Evolutionary conservation across 2,888 invertebrate species (phyloP).

Genomic region (Parnassius glacialis): DNA sequence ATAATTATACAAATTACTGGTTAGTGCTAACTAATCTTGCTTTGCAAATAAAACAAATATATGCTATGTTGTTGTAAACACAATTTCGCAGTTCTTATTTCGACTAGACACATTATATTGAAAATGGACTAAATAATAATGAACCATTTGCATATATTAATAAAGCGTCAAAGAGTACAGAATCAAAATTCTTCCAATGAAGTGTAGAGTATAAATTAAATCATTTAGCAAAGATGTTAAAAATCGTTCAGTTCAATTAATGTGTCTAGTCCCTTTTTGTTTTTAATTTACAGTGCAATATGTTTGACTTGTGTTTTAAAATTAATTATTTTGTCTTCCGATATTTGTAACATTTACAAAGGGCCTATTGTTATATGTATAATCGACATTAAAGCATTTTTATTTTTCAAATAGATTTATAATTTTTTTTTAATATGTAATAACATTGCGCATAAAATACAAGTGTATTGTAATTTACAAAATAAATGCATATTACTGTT

Average conservation of each 20-base stretch:
- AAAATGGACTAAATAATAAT: not conserved
- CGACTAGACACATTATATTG: conserved; percentile 23
- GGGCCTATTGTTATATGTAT: conserved; percentile 39
- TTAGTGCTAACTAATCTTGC: conserved; percentile 1
- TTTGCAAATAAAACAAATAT: conserved; percentile 12
- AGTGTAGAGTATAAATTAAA: conserved; percentile 12
- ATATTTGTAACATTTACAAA: conserved; percentile 37
- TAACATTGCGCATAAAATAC: conserved; percentile 36
- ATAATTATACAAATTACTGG: not conserved
- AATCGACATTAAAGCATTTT: conserved; percentile 43
- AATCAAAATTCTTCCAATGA: conserved; percentile 25
- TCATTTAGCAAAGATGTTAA: not conserved
- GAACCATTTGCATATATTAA: conserved; percentile 10
- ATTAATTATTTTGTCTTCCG: conserved; percentile 49
- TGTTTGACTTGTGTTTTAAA: conserved; percentile 37
- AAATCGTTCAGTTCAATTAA: conserved; percentile 9
- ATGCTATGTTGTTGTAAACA: conserved; percentile 1
- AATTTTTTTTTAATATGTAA: conserved; percentile 36
- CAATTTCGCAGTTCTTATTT: not conserved
- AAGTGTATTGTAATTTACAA: conserved; percentile 33
- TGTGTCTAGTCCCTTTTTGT: conserved; percentile 22
- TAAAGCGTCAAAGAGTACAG: conserved; percentile 16
- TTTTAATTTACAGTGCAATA: conserved; percentile 39
- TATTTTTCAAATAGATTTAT: conserved; percentile 41
- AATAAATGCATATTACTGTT: conserved; percentile 38